Evolutionary conservation across 2,113 vertebrate genomes (phyloP), one percentile per base, ranked within the genome.

Genomic region (Rhabdomys dilectus): DNA sequence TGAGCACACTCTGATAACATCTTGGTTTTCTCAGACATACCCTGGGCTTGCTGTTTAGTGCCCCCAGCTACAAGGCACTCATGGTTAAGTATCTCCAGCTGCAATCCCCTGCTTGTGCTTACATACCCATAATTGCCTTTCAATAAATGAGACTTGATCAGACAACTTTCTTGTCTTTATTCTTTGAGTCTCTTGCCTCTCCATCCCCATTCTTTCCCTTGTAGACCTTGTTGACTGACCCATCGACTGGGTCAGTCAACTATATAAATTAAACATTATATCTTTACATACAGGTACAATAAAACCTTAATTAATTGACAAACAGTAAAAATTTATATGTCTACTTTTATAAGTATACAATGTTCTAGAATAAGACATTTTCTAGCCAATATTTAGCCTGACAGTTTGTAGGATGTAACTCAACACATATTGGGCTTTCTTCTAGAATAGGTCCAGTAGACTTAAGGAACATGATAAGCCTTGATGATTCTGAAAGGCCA

Each of bases 381-480:
- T 88, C n/a, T 86, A 48, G 80, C 5, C 26, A 31, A 53, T 60
- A 42, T 62, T 16, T 7, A 88, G 16, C 31, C 39, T 93, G 48
- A 36, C n/a, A 62, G 4, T 13, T 8, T 29, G 26, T 1, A 53
- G 36, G 10, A 48, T 86, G 2, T 62, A 39, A 39, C 29, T 77
- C 78, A 68, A 31, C 21, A 19, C 34, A 51, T 3, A 7, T 4
- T 39, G 5, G 0, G 10, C 10, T 73, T 90, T 53, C 26, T 22
- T 36, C 53, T 39, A 34, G 42, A n/a, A 51, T 16, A 64, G 24
- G 11, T 90, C 31, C 15, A 36, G 31, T 22, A 24, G 29, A 31
- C 22, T 22, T n/a, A 16, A 26, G 24, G 12, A 42, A 5, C 8
- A 2, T 0, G 0, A 56, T 1, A 12, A 36, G 26, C 22, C 26